Conservation (phyloP, 2,888 invertebrate species). For the Ommatoiulus sabulosus region DNA sequence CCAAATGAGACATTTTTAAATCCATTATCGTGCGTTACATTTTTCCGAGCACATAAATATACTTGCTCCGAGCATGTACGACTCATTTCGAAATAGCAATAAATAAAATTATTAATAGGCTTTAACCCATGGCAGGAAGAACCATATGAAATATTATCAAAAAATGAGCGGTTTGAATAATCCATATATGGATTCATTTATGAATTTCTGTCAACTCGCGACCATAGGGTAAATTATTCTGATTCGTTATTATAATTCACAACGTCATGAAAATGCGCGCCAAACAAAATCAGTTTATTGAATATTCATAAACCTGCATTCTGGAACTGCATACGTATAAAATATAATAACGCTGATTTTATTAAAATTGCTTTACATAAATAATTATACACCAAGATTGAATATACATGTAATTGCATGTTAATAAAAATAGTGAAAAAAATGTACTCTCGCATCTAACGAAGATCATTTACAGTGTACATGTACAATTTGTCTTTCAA, state of each 20-base stretch:
- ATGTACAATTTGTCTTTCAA: no score
- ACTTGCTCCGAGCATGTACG: background rate
- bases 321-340: background rate
- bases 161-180: background rate
- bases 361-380: background rate
- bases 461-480: no score
- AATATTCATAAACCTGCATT: background rate
- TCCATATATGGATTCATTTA: background rate
- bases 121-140: background rate
- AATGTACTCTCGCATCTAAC: background rate
- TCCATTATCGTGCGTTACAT: background rate
- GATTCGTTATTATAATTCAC: background rate
- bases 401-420: background rate
- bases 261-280: background rate
- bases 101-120: background rate
- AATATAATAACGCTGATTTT: background rate
- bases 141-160: background rate
- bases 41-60: background rate
- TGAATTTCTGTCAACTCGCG: background rate
- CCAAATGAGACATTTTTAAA: background rate
- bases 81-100: background rate
- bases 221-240: background rate
- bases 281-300: background rate
- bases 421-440: background rate
- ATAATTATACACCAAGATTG: background rate